These are phyloP conservation scores for Acrobasis consociella DNA, from an alignment of 2,888 invertebrate genomes.

Conservation along the genomic window DNA sequence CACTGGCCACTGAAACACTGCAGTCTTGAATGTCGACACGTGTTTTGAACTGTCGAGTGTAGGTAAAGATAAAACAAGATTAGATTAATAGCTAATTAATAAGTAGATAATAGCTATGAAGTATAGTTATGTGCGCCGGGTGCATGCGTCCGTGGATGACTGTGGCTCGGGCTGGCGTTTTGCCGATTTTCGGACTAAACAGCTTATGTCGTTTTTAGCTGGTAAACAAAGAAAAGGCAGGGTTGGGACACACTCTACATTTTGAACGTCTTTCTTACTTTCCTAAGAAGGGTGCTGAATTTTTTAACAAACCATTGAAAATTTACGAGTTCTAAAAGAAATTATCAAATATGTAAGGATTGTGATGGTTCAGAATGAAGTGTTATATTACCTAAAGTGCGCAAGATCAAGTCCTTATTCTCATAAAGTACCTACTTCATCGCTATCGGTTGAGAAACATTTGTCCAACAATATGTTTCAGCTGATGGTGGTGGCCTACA, in stretches of 20 bases:
- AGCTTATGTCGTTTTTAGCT: constrained; percentile 11
- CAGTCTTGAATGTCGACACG: not conserved
- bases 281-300: too few species aligned
- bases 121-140: not conserved
- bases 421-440: too few species aligned
- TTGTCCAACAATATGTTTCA: too few species aligned
- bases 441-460: too few species aligned
- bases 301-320: too few species aligned
- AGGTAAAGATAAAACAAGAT: constrained; percentile 11
- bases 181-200: constrained; percentile 19
- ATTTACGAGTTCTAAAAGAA: too few species aligned
- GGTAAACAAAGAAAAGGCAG: constrained; percentile 7
- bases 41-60: not conserved
- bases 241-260: not conserved
- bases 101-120: not conserved
- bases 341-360: too few species aligned
- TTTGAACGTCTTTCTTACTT: not conserved
- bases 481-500: too few species aligned
- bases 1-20: not conserved
- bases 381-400: too few species aligned
- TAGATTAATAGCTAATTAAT: constrained; percentile 17
- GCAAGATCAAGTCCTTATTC: too few species aligned
- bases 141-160: not conserved
- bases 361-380: too few species aligned
- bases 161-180: constrained; percentile 5